A percentile compares a stretch with the other conserved stretches of the same genome.
phyloP scores from a whole-genome alignment of 2,888 invertebrate species.

The Chromoteleia sp. region DNA sequence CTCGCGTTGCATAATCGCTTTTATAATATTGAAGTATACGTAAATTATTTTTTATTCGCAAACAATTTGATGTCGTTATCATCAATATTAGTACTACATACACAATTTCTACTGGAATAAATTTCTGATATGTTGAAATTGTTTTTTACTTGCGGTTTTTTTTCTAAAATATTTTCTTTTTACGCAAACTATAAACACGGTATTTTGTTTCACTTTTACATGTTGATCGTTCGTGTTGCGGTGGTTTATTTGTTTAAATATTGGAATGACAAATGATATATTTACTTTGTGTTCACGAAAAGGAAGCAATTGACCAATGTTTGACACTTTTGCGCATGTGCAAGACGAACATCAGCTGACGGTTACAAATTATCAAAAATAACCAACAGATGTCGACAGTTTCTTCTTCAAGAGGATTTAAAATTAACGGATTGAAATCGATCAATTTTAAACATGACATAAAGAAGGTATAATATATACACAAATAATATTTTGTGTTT shows the following conservation, averaged over 20 bases:
- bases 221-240: neutral
- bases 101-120: too few relatives aligned
- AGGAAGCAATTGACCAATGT: neutral
- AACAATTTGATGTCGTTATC: too few relatives aligned
- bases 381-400: neutral
- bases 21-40: too few relatives aligned
- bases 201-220: neutral
- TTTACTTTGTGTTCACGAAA: neutral
- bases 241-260: neutral
- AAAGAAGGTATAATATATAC: too few relatives aligned
- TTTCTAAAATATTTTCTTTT: too few relatives aligned
- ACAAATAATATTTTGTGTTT: too few relatives aligned
- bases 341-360: neutral
- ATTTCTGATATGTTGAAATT: too few relatives aligned
- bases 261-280: neutral
- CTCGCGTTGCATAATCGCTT: too few relatives aligned
- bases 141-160: neutral
- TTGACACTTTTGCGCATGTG: neutral
- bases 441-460: too few relatives aligned
- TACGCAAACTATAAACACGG: neutral
- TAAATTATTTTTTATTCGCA: too few relatives aligned
- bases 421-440: too few relatives aligned
- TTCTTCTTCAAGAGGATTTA: neutral
- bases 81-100: too few relatives aligned
- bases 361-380: neutral